Evolutionary conservation across 2,797 vertebrate genomes (phyloP), one percentile per base, ranked within the genome.

Genomic region (Lepilemur septentrionalis): DNA sequence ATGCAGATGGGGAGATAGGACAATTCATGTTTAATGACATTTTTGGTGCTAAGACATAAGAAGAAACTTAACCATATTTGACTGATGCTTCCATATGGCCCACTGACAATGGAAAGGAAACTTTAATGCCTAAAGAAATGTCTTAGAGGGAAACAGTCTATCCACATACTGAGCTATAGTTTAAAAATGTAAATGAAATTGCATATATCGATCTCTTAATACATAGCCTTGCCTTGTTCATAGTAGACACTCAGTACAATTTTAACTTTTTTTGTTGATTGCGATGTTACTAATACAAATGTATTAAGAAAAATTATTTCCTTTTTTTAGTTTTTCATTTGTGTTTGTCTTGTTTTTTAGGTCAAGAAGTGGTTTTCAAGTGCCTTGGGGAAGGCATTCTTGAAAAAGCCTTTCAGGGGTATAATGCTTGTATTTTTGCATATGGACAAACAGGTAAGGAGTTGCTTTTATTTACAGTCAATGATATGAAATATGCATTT

Each of bases 321-420:
- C 46, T 38, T 81, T 57, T 13, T 65, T 84, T 61, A 13, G 35
- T 91, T 91, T 90, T 83, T 61, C 67, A 41, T 94, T 89, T 55
- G 94, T 97, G 83, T 95, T 94, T 97, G 95, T 96, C 98, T 98
- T 98, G 92, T 98, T 96, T 98, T 90, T 96, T 98, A 99, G 99
- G 99, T 99, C 99, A 99, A 99, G 99, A 99, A 99, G 98, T 99
- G 90, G 99, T 99, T 98, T 99, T 99, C 99, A 99, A 99, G 99
- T 99, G 99, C 99, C 99, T 99, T 98, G 99, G 99, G 97, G 99
- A 99, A 99, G 99, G 99, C 98, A 99, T 99, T 98, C 99, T 99
- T 98, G 99, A 99, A 98, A 99, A 99, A 98, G 99, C 99, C 98
- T 99, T 99, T 99, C 99, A 99, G 98, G 99, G 99, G 98, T 99